Evolutionary conservation across 2,797 vertebrate species (phyloP), one percentile per base, ranked within the genome.

Genomic region (Chanos chanos): DNA sequence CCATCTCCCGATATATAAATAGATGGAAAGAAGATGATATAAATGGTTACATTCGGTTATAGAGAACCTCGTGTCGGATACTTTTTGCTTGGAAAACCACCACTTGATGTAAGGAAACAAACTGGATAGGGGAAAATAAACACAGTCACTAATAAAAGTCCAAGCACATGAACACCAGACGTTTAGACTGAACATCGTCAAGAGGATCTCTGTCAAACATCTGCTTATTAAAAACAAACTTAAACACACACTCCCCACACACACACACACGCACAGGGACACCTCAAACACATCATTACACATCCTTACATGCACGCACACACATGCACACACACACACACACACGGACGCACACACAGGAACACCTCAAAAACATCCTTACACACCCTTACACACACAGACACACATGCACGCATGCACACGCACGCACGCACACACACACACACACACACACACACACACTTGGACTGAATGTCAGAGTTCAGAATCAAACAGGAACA

Each of bases 401-500:
- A 40, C 34, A 39, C 19, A 54, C 51, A 39, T 19, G 25, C 51
- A 54, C 18, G 54, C 34, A 40, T 21, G 55, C n/a, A 40, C 52
- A 41, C 36, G 40, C 22, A 40, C 52, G 39, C 22, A 62, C 21
- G 69, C 69, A 68, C 36, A 10, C 36, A 30, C 41, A 28, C 6
- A 50, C 30, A 54, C 1, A 30, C 28, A 39, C 33, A 39, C 61
- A 39, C 39, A 47, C 15, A 41, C 24, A 66, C 16, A 58, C 9
- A 8, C 24, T 13, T 10, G 34, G 13, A 50, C 10, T 50, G 33
- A 16, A 19, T 70, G 4, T 57, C 21, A 44, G 36, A 56, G 41
- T 64, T 62, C 69, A n/a, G n/a, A n/a, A n/a, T n/a, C 51, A 75
- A 79, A 78, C 73, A 82, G 70, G 61, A 77, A 76, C 79, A 75